These are phyloP conservation scores for Ctenopoma multispine DNA, from an alignment of 2,797 vertebrate species.

Conservation along the genomic window DNA sequence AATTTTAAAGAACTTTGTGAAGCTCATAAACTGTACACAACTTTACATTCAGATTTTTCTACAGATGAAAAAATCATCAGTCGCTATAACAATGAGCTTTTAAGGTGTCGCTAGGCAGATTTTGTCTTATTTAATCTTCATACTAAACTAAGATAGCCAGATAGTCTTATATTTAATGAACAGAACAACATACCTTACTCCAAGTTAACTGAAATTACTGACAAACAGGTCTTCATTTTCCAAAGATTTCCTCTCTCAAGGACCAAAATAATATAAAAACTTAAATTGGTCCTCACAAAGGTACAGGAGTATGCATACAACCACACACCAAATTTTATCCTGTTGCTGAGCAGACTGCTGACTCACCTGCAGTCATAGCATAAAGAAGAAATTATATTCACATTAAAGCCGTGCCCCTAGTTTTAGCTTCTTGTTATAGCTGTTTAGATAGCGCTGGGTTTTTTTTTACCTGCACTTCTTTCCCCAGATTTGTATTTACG, in stretches of 20 bases:
- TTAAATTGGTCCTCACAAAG: constrained; percentile 6
- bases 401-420: constrained; percentile 6
- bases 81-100: not conserved
- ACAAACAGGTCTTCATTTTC: not conserved
- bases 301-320: not conserved
- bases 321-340: constrained; percentile 2
- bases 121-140: not conserved
- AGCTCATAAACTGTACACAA: too few relatives aligned
- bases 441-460: constrained; percentile 19
- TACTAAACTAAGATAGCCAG: not conserved
- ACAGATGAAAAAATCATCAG: too few relatives aligned
- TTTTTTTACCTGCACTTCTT: constrained; percentile 3
- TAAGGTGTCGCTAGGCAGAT: not conserved
- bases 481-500: constrained; percentile 15
- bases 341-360: constrained; percentile 42
- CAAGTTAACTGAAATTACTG: not conserved
- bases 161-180: constrained; percentile 1
- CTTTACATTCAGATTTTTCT: too few relatives aligned
- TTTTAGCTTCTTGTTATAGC: constrained; percentile 8
- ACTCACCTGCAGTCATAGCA: constrained; percentile 53
- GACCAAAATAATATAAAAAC: not conserved
- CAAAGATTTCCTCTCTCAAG: not conserved
- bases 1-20: not conserved
- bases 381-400: constrained; percentile 39
- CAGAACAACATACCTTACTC: not conserved